These are phyloP conservation scores for Escarpia spicata DNA, from an alignment of 2,888 invertebrate genomes.

Conservation along the genomic window DNA sequence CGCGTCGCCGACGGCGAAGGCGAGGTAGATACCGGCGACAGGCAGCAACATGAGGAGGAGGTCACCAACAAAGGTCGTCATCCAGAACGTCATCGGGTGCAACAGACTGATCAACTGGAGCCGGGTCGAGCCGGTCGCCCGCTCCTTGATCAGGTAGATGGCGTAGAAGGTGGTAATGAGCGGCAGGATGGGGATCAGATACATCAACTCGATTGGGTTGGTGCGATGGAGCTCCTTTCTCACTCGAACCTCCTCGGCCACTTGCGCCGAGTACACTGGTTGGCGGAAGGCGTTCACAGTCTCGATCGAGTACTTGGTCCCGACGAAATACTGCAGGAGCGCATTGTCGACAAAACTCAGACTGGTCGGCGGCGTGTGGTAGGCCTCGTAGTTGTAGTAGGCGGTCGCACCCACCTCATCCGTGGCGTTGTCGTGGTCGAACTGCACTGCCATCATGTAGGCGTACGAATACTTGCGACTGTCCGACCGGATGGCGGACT, in stretches of 20 bases:
- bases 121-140: neutral
- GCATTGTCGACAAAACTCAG: neutral
- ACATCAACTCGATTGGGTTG: neutral
- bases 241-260: neutral
- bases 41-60: neutral
- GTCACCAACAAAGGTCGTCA: neutral
- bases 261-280: neutral
- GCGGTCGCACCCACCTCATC: neutral
- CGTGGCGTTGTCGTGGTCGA: neutral
- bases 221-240: neutral
- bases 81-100: neutral
- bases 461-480: neutral
- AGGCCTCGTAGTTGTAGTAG: neutral
- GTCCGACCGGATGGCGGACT: neutral
- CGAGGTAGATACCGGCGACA: neutral
- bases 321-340: neutral
- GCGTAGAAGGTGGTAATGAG: neutral
- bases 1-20: neutral
- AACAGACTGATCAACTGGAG: neutral
- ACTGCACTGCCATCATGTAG: neutral
- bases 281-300: neutral
- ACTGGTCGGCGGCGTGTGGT: neutral
- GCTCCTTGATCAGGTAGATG: neutral
- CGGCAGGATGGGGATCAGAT: neutral
- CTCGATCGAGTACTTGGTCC: neutral